These are phyloP conservation scores for Leucophenga maculata DNA, from an alignment of 2,888 invertebrate genomes.

Conservation along the genomic window DNA sequence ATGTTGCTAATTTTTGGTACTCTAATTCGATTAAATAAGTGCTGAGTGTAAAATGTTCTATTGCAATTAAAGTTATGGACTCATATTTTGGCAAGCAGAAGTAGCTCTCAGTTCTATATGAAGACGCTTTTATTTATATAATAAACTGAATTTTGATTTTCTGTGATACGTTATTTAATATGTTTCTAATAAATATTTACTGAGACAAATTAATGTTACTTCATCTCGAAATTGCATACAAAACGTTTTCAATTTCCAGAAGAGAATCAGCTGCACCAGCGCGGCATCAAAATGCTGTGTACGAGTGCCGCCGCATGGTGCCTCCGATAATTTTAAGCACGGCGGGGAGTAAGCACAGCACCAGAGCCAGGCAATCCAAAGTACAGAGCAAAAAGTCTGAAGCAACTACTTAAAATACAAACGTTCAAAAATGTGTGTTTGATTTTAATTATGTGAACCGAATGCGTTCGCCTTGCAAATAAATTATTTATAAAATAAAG, in stretches of 20 bases:
- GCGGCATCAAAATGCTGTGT: slow-evolving; percentile 10
- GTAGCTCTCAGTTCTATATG: too few relatives aligned
- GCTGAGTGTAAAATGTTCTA: too few relatives aligned
- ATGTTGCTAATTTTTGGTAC: too few relatives aligned
- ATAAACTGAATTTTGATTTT: too few relatives aligned
- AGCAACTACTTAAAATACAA: background rate
- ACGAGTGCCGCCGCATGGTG: slow-evolving; percentile 52
- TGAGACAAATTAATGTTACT: background rate
- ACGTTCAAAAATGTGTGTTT: background rate
- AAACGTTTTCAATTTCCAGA: too few relatives aligned
- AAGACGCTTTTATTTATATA: too few relatives aligned
- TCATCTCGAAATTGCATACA: background rate
- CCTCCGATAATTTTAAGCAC: slow-evolving; percentile 55
- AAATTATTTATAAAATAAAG: slow-evolving; percentile 12
- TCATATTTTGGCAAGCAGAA: too few relatives aligned
- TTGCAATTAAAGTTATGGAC: too few relatives aligned
- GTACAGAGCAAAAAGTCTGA: background rate
- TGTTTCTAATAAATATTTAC: background rate
- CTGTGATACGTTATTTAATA: too few relatives aligned
- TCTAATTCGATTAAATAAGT: too few relatives aligned
- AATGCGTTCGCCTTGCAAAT: background rate
- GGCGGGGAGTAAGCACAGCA: slow-evolving; percentile 34
- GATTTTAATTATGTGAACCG: slow-evolving; percentile 18
- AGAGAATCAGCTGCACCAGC: background rate
- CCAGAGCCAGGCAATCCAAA: background rate